A percentile compares a stretch with the other conserved stretches of the same genome.
Conservation (phyloP, 2,797 vertebrate species). For the Diplodus puntazzo region DNA sequence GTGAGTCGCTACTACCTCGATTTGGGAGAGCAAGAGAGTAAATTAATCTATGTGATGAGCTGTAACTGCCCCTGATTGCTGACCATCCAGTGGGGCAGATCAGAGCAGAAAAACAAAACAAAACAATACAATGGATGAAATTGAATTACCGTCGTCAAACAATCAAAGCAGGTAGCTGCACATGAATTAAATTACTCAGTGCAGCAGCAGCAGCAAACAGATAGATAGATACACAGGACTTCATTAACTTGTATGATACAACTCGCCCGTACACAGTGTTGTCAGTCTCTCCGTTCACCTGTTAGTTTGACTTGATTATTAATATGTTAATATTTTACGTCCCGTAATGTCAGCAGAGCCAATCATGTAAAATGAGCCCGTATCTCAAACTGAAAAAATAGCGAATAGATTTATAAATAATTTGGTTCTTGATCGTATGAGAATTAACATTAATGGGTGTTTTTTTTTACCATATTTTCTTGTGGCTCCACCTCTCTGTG, state of each 20-base stretch:
- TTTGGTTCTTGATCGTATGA: constrained; percentile 6
- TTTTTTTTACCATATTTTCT: constrained; percentile 17
- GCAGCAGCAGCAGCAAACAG: constrained; percentile 36
- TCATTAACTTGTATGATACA: constrained; percentile 55
- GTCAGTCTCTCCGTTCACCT: constrained; percentile 47
- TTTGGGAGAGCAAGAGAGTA: constrained; percentile 6
- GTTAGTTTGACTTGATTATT: constrained; percentile 44
- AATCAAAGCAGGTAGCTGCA: constrained; percentile 48
- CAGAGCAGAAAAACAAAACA: background rate
- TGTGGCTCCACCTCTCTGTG: constrained; percentile 7
- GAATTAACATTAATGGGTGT: background rate
- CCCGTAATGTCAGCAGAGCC: constrained; percentile 29
- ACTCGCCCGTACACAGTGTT: constrained; percentile 24
- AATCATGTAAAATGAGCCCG: constrained; percentile 39
- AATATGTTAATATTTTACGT: constrained; percentile 52
- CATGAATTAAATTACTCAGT: constrained; percentile 51
- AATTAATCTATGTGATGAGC: background rate
- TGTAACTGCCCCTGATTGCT: constrained; percentile 15
- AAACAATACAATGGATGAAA: background rate
- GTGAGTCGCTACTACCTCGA: constrained; percentile 10
- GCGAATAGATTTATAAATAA: constrained; percentile 31
- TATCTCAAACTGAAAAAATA: constrained; percentile 28
- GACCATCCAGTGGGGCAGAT: background rate
- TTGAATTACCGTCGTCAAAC: constrained; percentile 42
- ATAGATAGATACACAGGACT: constrained; percentile 37